Evolutionary conservation across 2,888 invertebrate genomes (phyloP).

Genomic region (Diarsia brunnea): DNA sequence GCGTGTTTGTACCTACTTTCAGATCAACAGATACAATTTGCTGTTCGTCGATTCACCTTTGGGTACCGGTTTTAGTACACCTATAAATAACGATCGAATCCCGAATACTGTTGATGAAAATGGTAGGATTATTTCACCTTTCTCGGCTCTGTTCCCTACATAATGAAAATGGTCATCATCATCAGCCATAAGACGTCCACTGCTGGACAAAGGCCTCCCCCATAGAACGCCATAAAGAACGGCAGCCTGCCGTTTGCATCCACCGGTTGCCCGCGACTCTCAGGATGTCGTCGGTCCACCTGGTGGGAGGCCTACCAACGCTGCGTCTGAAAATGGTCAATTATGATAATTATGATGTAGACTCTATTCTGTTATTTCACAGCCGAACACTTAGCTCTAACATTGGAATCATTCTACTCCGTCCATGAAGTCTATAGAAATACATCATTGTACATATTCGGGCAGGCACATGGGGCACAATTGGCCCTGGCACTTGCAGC

Average conservation of each 20-base stretch:
- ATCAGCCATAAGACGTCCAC: too few relatives aligned
- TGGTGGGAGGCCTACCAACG: too few relatives aligned
- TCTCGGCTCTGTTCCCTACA: not conserved
- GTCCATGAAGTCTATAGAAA: conserved; percentile 91
- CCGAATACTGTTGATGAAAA: conserved; percentile 50
- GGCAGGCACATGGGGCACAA: conserved; percentile 97
- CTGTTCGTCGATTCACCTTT: conserved; percentile 97
- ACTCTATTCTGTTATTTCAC: conserved; percentile 58
- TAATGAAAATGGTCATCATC: not conserved
- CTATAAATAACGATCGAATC: conserved; percentile 87
- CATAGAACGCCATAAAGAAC: too few relatives aligned
- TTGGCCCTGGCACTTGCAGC: conserved; percentile 94
- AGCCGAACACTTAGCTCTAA: conserved; percentile 93
- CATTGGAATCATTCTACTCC: conserved; percentile 92
- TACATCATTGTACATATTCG: conserved; percentile 95
- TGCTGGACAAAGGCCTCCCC: too few relatives aligned
- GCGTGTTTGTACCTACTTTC: conserved; percentile 59
- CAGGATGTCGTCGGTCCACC: too few relatives aligned
- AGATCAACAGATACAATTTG: conserved; percentile 94
- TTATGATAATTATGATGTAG: not conserved
- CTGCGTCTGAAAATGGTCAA: not conserved
- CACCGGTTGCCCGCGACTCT: too few relatives aligned
- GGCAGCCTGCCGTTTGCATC: too few relatives aligned
- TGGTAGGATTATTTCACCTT: conserved; percentile 45
- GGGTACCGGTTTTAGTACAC: conserved; percentile 96